Evolutionary conservation across 2,888 invertebrate species (phyloP).

Genomic region (Hydriomena furcata): DNA sequence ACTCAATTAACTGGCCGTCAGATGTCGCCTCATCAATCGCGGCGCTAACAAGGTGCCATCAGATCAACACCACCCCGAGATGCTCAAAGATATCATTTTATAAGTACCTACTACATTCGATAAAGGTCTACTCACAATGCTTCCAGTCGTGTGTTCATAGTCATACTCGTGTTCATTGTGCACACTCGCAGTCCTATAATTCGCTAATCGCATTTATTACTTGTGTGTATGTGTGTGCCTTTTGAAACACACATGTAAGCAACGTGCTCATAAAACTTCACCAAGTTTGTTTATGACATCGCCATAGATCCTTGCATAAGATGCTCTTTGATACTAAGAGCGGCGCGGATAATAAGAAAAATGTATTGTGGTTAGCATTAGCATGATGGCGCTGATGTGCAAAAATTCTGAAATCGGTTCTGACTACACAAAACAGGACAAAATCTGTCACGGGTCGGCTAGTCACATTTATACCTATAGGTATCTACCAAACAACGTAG

Average conservation of each 20-base stretch:
- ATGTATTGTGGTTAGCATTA: too few relatives aligned
- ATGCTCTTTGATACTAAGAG: neutral
- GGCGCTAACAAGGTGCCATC: slow-evolving; percentile 11
- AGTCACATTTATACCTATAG: too few relatives aligned
- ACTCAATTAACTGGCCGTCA: slow-evolving; percentile 16
- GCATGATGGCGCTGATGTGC: too few relatives aligned
- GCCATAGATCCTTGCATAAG: neutral
- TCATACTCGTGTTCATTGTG: neutral
- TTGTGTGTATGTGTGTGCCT: neutral
- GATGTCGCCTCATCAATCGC: slow-evolving; percentile 11
- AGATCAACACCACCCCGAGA: slow-evolving; percentile 3
- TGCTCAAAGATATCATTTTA: neutral
- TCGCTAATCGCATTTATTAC: too few relatives aligned
- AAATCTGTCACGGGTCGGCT: too few relatives aligned
- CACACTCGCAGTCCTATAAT: too few relatives aligned
- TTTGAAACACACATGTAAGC: too few relatives aligned
- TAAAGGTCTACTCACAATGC: too few relatives aligned
- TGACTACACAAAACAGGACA: too few relatives aligned
- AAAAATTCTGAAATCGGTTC: too few relatives aligned
- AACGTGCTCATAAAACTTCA: slow-evolving; percentile 10
- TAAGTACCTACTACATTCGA: too few relatives aligned
- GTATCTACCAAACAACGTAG: too few relatives aligned
- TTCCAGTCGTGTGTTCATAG: neutral
- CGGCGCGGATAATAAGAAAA: neutral
- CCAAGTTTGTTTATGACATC: neutral